Conservation (phyloP, 2,888 invertebrate genomes). For the Drosophila neotestacea region DNA sequence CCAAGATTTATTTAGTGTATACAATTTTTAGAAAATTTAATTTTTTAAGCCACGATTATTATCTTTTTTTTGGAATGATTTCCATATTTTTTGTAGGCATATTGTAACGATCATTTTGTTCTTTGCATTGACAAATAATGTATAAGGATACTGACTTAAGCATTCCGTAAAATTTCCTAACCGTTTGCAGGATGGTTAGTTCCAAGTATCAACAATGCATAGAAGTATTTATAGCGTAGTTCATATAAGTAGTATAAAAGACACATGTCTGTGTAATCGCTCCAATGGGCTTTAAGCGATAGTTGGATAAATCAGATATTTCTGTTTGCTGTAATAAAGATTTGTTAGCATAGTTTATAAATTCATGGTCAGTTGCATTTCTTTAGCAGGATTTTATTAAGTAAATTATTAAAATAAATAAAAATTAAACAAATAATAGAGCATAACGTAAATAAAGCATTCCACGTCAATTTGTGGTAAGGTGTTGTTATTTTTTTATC, state of each 20-base stretch:
- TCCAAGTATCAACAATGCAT: slow-evolving; percentile 32
- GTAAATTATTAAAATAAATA: slow-evolving; percentile 55
- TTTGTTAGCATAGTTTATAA: slow-evolving; percentile 49
- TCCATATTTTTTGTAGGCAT: not conserved
- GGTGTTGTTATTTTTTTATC: slow-evolving; percentile 22
- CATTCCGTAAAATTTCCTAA: slow-evolving; percentile 3
- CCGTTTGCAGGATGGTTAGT: slow-evolving; percentile 1
- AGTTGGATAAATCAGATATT: slow-evolving; percentile 20
- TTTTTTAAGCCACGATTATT: not conserved
- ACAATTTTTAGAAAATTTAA: not conserved
- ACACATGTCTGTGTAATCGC: slow-evolving; percentile 20
- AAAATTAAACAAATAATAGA: slow-evolving; percentile 71
- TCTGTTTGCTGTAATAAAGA: slow-evolving; percentile 53
- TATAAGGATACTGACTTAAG: not conserved
- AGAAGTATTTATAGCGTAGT: slow-evolving; percentile 2
- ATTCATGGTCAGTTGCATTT: slow-evolving; percentile 45
- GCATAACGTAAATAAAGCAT: slow-evolving; percentile 66
- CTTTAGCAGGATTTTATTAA: slow-evolving; percentile 56
- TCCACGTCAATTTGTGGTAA: slow-evolving; percentile 49
- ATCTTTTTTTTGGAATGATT: not conserved
- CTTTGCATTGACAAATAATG: slow-evolving; percentile 2
- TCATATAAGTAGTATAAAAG: slow-evolving; percentile 1
- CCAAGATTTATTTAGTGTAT: not conserved
- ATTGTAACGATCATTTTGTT: not conserved
- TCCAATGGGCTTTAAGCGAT: slow-evolving; percentile 31